Conservation (phyloP, 2,797 vertebrate species). For the Micrastur ruficollis region DNA sequence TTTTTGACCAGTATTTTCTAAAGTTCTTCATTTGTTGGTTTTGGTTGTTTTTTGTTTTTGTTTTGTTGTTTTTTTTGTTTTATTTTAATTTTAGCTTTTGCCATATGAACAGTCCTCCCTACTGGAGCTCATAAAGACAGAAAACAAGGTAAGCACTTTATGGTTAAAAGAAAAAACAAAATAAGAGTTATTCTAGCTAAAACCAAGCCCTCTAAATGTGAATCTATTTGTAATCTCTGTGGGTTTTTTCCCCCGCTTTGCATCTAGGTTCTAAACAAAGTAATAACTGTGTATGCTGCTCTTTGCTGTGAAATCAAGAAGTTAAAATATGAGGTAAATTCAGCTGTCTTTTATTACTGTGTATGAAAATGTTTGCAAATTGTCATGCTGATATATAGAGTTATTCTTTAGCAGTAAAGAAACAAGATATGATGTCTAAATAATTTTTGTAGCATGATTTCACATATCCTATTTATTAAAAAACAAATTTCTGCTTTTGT, state of each 20-base stretch:
- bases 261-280: conserved; percentile 94
- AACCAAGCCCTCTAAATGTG: neutral
- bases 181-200: neutral
- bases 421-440: neutral
- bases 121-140: conserved; percentile 95
- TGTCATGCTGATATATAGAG: neutral
- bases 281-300: conserved; percentile 97
- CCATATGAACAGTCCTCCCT: conserved; percentile 94
- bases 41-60: neutral
- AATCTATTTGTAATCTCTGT: neutral
- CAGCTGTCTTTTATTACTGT: neutral
- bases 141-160: conserved; percentile 88
- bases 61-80: neutral
- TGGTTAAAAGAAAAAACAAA: neutral
- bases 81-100: conserved; percentile 81
- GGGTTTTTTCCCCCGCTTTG: neutral
- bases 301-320: conserved; percentile 98
- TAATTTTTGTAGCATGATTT: neutral
- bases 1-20: neutral
- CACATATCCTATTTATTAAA: conserved; percentile 16
- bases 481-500: conserved; percentile 62
- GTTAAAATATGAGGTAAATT: conserved; percentile 93
- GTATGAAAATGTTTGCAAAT: neutral
- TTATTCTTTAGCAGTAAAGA: conserved; percentile 1
- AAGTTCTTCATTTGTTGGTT: neutral